Evolutionary conservation across 2,113 vertebrate genomes (phyloP), one percentile per base, ranked within the genome.

Genomic region (Gracilinanus agilis): DNA sequence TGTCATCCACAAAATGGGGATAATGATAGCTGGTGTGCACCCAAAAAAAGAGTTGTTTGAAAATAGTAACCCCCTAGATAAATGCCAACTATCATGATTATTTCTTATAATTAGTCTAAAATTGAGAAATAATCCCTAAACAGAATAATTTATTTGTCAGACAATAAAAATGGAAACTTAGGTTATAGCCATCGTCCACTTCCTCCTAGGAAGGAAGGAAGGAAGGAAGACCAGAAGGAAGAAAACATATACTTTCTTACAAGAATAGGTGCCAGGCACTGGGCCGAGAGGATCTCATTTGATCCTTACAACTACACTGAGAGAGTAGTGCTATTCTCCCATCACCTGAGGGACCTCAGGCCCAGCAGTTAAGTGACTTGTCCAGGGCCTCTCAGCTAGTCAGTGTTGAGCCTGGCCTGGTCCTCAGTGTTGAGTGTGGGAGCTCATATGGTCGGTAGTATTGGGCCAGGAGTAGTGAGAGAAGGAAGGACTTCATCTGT

Each of bases 301-400:
- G 75, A 49, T 91, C 25, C 91, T 44, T 9, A 12, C 67, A 54
- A 44, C 44, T 55, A 44, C 34, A 34, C 88, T 53, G 3, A 56
- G 40, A 44, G 0, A 2, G 34, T n/a, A 54, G 19, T 34, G 91
- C 94, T 44, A 44, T 90, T 95, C 93, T 92, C 11, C n/a, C n/a
- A 94, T 94, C 92, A 49, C 3, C 88, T 34, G 49, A 90, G 93
- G 40, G 91, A 56, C 12, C 29, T 90, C n/a, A 95, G 93, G 54
- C n/a, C n/a, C n/a, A n/a, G n/a, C n/a, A 40, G 54, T 55, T 75
- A 75, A 19, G 34, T n/a, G 61, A 75, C 61, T 16, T 75, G 61
- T 75, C 34, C 61, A 16, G 34, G 61, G 5, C 49, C 49, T 49
- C 49, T 49, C 49, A 49, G 49, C 49, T 49, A 49, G 49, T 5